Percentiles rank a stretch among this genome's conserved stretches.
Evolutionary conservation across 2,888 invertebrate genomes (phyloP).

Genomic region (Eupithecia dodoneata): DNA sequence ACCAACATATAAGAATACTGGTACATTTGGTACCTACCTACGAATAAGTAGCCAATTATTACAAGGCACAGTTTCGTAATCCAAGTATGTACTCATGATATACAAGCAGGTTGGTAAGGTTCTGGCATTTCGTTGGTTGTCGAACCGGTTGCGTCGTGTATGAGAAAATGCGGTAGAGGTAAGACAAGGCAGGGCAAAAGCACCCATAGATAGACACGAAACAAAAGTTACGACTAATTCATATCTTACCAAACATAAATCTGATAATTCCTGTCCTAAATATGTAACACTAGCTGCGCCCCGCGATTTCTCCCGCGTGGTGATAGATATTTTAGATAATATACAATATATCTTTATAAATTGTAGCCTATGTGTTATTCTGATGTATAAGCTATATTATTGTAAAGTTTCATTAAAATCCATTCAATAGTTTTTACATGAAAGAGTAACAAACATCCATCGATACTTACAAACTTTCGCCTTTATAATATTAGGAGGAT

Average conservation of each 20-base stretch:
- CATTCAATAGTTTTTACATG: no score
- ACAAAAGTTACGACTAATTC: background rate
- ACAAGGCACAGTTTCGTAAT: conserved; percentile 44
- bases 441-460: no score
- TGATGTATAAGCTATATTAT: no score
- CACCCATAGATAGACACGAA: background rate
- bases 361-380: no score
- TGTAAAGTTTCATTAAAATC: no score
- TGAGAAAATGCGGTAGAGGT: conserved; percentile 22
- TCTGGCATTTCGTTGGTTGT: conserved; percentile 39
- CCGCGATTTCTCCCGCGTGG: no score
- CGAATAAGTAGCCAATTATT: conserved; percentile 38
- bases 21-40: conserved; percentile 38
- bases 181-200: background rate
- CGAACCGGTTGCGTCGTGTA: conserved; percentile 36
- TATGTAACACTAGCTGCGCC: no score
- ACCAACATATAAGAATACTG: conserved; percentile 41
- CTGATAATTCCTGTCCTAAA: background rate
- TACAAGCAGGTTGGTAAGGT: conserved; percentile 38
- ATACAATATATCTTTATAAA: no score
- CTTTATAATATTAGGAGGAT: no score
- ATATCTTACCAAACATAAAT: background rate
- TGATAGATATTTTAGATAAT: no score
- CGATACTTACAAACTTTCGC: no score
- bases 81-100: conserved; percentile 38